Evolutionary conservation across 2,797 vertebrate genomes (phyloP).

Genomic region (Lutra lutra): DNA sequence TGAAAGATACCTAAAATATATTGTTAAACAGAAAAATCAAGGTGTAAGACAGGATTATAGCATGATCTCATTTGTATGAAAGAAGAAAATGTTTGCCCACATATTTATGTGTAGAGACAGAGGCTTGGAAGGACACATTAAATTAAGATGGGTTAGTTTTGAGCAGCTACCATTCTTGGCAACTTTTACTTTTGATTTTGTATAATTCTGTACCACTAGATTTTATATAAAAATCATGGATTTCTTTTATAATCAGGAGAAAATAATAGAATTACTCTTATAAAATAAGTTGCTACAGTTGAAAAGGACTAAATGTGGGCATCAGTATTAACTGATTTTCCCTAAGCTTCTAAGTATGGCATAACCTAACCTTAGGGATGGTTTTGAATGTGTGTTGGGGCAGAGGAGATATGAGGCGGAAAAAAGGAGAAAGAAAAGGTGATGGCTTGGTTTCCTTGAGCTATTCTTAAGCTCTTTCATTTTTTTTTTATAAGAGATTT

Average conservation of each 20-base stretch:
- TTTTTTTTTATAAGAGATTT: slow-evolving; percentile 38
- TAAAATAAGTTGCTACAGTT: neutral
- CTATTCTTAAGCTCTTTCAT: neutral
- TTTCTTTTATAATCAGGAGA: slow-evolving; percentile 1
- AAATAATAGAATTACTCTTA: neutral
- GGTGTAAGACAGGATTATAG: neutral
- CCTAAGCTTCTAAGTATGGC: neutral
- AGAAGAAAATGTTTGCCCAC: neutral
- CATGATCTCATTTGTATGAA: neutral
- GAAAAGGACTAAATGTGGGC: neutral
- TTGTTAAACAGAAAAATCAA: slow-evolving; percentile 26
- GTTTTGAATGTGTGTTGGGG: neutral
- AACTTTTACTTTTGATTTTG: slow-evolving; percentile 40
- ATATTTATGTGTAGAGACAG: neutral
- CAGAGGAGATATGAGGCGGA: neutral
- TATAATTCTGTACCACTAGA: neutral
- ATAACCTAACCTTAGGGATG: neutral
- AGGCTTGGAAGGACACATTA: neutral
- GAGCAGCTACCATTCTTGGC: neutral
- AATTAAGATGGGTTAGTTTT: neutral
- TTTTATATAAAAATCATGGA: neutral
- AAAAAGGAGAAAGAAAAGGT: neutral
- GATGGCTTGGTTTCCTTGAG: neutral
- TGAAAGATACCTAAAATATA: slow-evolving; percentile 22
- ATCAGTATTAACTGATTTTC: neutral